phyloP scores from a whole-genome alignment of 2,888 invertebrate genomes.

The Drosophila gaucha region DNA sequence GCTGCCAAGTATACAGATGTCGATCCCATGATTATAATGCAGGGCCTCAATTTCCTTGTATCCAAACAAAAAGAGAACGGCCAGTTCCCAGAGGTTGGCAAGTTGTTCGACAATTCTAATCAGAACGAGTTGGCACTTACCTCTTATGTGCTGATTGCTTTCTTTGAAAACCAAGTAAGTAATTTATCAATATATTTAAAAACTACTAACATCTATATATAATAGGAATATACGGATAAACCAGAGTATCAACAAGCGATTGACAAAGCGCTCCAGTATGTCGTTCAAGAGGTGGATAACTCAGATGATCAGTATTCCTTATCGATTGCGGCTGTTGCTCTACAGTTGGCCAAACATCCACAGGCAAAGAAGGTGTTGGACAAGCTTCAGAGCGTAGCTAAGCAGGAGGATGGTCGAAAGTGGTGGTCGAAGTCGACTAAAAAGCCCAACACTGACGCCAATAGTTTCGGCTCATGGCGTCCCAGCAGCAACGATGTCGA shows the following conservation, averaged over 20 bases:
- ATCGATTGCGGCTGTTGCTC: constrained; percentile 90
- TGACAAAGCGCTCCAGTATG: constrained; percentile 91
- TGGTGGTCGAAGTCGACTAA: constrained; percentile 91
- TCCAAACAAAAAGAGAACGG: constrained; percentile 90
- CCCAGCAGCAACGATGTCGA: constrained; percentile 90
- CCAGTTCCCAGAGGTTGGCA: constrained; percentile 92
- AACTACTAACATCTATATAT: neutral
- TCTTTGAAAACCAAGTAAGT: constrained; percentile 88
- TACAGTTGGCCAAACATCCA: constrained; percentile 91
- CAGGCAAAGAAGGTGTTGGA: constrained; percentile 88
- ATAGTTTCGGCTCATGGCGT: constrained; percentile 77
- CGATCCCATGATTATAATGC: constrained; percentile 88
- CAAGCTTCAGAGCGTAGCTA: constrained; percentile 85
- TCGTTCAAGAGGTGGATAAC: constrained; percentile 89
- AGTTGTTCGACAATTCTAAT: constrained; percentile 87
- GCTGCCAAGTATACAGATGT: constrained; percentile 90
- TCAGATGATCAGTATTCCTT: constrained; percentile 90
- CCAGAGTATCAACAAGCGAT: constrained; percentile 88
- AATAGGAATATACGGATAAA: constrained; percentile 51
- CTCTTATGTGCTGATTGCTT: constrained; percentile 91
- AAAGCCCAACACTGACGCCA: constrained; percentile 69
- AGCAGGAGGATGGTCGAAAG: constrained; percentile 86
- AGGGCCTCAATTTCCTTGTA: constrained; percentile 90
- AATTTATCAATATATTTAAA: neutral
- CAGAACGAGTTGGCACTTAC: constrained; percentile 91